Base-by-base conservation (phyloP, 2,797 vertebrate species). In the Ptychadena robeensis region DNA sequence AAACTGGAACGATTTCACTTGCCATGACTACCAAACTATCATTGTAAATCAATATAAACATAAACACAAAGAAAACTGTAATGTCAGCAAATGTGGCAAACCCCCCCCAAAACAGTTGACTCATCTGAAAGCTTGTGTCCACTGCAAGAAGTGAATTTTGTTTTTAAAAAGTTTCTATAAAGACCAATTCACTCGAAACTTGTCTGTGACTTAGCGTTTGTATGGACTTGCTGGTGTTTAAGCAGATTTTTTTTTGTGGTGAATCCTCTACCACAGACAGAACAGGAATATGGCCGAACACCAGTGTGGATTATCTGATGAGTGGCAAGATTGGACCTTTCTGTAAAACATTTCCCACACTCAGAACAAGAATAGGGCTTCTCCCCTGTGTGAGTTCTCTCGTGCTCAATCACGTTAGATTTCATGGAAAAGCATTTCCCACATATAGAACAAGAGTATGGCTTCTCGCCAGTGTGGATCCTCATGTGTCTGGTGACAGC, bases 401-500 rank as follows among this genome's bases (percentile, higher is more conserved):
- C 83, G 73, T 90, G 89, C 25, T 86, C 83, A 27, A 85, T 88
- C 69, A 90, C 88, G 83, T 88, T 86, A 9, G 87, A 87, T 27
- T 86, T 87, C 80, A 87, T 87, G 31, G 88, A 85, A 28, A 90
- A 90, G 61, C 86, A 73, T 86, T 90, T 89, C 3, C 88, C 87
- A 76, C 89, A 90, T 22, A 88, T 88, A 0, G 80, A 64, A 72
- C 88, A 90, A 30, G 87, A 84, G 44, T 88, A 90, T 7, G 89
- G 88, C 44, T 89, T 90, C 85, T 90, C 88, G 31, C 89, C 89
- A 0, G 88, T 88, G 66, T 90, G 89, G 72, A 89, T 89, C 59
- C 88, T 87, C 80, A 88, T 87, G 82, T 90, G 89, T 68, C 88
- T 88, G 65, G 86, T 86, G 80, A 90, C 86, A 30, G 88, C 88